These are phyloP conservation scores for Heliconius ethilla DNA, from an alignment of 2,888 invertebrate species.

Conservation along the genomic window DNA sequence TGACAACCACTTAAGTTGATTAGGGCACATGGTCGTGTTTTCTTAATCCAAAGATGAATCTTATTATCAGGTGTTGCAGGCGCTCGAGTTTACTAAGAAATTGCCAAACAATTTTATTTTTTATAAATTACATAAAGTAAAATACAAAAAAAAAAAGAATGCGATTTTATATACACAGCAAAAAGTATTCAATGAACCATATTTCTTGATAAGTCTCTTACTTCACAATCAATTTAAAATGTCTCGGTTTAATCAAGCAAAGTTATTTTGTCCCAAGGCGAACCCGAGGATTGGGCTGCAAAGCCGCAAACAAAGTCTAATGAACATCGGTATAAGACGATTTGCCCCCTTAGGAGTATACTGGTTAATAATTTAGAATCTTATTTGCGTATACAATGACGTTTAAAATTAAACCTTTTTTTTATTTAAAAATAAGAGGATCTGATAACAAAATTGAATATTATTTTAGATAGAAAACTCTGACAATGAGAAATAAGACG, in stretches of 20 bases:
- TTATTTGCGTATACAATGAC: slow-evolving; percentile 18
- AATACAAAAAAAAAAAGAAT: background rate
- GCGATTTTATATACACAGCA: background rate
- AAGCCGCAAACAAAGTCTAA: slow-evolving; percentile 50
- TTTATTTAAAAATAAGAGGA: background rate
- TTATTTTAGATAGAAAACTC: background rate
- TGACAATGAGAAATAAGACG: background rate
- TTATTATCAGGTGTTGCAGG: background rate
- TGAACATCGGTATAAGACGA: slow-evolving; percentile 60
- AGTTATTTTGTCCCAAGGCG: slow-evolving; percentile 39
- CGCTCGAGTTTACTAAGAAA: background rate
- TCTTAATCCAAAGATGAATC: background rate
- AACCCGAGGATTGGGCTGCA: slow-evolving; percentile 48
- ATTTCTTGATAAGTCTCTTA: slow-evolving; percentile 19
- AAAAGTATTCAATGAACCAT: slow-evolving; percentile 13
- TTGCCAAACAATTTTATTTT: background rate
- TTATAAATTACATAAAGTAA: background rate
- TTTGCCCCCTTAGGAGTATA: slow-evolving; percentile 49
- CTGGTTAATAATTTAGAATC: slow-evolving; percentile 29
- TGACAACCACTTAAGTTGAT: background rate
- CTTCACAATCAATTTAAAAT: slow-evolving; percentile 29
- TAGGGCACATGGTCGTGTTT: background rate
- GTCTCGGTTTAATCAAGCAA: slow-evolving; percentile 36
- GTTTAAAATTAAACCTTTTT: slow-evolving; percentile 11
- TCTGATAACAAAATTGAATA: background rate